These are phyloP conservation scores for Amphipoea lucens DNA, from an alignment of 2,888 invertebrate species.

Conservation along the genomic window DNA sequence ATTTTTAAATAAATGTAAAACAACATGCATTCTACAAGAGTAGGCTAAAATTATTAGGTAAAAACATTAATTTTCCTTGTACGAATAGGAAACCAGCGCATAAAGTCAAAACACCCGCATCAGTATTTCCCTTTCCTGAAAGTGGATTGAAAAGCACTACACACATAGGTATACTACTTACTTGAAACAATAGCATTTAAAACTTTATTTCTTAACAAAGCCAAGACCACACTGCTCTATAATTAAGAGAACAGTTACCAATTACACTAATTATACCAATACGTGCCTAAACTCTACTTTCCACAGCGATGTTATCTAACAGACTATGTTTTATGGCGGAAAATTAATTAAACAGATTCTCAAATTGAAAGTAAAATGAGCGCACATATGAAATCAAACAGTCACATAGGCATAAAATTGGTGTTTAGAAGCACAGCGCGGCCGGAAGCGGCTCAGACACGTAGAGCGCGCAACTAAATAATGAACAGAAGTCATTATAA, in stretches of 20 bases:
- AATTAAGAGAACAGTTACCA: conserved; percentile 67
- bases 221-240: conserved; percentile 65
- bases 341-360: conserved; percentile 81
- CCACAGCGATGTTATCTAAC: conserved; percentile 68
- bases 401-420: conserved; percentile 84
- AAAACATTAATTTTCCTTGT: conserved; percentile 20
- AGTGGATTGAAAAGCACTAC: background rate
- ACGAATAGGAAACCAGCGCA: conserved; percentile 5
- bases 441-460: conserved; percentile 85
- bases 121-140: conserved; percentile 1
- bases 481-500: conserved; percentile 89
- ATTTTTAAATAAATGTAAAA: background rate
- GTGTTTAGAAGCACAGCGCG: conserved; percentile 80
- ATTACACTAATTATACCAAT: conserved; percentile 72
- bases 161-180: background rate
- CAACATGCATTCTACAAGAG: background rate
- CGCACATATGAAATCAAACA: conserved; percentile 78
- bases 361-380: conserved; percentile 74
- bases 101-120: background rate
- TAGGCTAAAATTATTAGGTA: background rate
- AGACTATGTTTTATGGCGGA: conserved; percentile 71
- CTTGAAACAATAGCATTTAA: background rate
- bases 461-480: conserved; percentile 85
- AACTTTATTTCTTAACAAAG: conserved; percentile 64
- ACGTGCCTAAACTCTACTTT: conserved; percentile 65